These are phyloP conservation scores for Girardia tigrina DNA, from an alignment of 2,888 invertebrate genomes.

Conservation along the genomic window DNA sequence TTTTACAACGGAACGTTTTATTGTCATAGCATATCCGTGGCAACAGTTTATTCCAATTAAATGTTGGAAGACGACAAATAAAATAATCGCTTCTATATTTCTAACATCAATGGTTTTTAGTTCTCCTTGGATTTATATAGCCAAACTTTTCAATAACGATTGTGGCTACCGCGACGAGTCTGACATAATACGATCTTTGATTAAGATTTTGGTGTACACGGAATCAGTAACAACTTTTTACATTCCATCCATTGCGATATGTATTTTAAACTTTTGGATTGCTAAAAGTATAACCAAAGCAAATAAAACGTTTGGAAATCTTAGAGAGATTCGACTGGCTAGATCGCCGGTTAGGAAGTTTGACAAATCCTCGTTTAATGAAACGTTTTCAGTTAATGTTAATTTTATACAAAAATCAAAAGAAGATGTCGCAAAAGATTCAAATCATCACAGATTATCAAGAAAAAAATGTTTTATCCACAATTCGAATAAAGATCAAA, in stretches of 20 bases:
- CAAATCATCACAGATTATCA: background rate
- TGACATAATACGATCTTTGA: background rate
- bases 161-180: background rate
- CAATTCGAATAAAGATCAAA: background rate
- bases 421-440: background rate
- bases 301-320: background rate
- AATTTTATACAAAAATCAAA: background rate
- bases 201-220: background rate
- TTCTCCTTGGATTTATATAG: slow-evolving; percentile 31
- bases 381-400: background rate
- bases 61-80: slow-evolving; percentile 16
- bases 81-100: background rate
- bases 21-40: slow-evolving; percentile 26
- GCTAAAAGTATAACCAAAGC: slow-evolving; percentile 8
- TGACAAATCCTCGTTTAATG: background rate
- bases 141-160: background rate
- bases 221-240: slow-evolving; percentile 21
- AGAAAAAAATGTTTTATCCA: background rate
- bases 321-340: background rate
- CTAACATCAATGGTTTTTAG: background rate
- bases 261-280: slow-evolving; percentile 29
- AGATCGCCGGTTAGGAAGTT: background rate
- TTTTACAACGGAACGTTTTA: slow-evolving; percentile 31
- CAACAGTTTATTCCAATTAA: slow-evolving; percentile 17
- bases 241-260: background rate